phyloP scores from a whole-genome alignment of 2,113 vertebrate species.

The Edolisoma coerulescens region DNA sequence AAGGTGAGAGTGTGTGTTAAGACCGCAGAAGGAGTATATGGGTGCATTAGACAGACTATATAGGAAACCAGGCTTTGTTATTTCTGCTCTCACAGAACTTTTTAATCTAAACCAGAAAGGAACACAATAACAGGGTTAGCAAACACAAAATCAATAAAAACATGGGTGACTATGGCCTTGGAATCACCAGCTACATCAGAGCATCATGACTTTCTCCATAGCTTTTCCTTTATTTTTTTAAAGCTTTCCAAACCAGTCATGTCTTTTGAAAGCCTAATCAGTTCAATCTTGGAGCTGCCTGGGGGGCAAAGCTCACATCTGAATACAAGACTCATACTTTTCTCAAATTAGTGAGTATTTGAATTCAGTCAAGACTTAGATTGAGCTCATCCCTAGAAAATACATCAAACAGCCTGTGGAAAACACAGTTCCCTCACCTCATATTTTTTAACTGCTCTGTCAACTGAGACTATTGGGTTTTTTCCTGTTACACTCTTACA shows the following conservation, averaged over 20 bases:
- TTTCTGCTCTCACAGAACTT: background rate
- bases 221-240: background rate
- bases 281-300: conserved; percentile 21
- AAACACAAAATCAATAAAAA: conserved; percentile 32
- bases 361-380: conserved; percentile 7
- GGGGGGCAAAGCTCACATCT: conserved; percentile 53
- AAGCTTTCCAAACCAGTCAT: background rate
- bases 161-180: background rate
- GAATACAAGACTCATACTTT: conserved; percentile 54
- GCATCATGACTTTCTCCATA: conserved; percentile 4
- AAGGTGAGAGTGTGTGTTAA: background rate
- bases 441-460: background rate
- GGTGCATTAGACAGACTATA: background rate
- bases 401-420: conserved; percentile 11
- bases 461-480: background rate
- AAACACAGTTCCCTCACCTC: conserved; percentile 28
- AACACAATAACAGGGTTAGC: background rate
- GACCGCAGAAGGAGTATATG: background rate
- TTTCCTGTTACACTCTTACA: background rate
- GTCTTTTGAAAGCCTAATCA: conserved; percentile 40
- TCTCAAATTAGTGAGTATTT: conserved; percentile 54
- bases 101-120: conserved; percentile 19
- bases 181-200: conserved; percentile 4
- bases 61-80: background rate
- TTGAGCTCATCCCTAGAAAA: conserved; percentile 46